These are phyloP conservation scores for Hylomyscus alleni DNA, from an alignment of 2,797 vertebrate genomes.

Conservation along the genomic window DNA sequence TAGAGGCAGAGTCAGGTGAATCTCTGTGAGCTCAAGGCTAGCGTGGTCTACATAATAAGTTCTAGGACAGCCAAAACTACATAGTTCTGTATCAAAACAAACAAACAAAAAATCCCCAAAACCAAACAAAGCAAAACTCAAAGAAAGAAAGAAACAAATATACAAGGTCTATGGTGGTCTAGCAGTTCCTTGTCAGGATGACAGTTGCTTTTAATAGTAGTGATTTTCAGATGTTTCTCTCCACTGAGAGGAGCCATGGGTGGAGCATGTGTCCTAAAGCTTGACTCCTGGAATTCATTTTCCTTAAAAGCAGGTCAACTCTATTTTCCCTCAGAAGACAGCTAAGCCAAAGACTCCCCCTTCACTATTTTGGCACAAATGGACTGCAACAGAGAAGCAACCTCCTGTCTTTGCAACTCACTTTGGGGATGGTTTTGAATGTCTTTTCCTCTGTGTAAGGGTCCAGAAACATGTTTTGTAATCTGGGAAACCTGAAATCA, in stretches of 20 bases:
- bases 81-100: background rate
- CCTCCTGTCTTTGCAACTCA: constrained; percentile 71
- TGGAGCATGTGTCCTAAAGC: constrained; percentile 38
- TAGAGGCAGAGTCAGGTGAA: background rate
- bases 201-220: constrained; percentile 45
- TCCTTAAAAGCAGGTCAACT: constrained; percentile 74
- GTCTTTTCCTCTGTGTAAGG: constrained; percentile 21
- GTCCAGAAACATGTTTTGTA: constrained; percentile 53
- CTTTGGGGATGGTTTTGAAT: constrained; percentile 71
- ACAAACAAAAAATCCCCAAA: background rate
- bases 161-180: background rate
- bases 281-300: constrained; percentile 74
- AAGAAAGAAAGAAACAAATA: background rate
- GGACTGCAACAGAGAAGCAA: constrained; percentile 70
- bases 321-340: constrained; percentile 64
- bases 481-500: constrained; percentile 38
- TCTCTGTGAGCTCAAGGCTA: background rate
- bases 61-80: background rate
- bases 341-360: constrained; percentile 61
- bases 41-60: background rate
- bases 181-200: constrained; percentile 23
- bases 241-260: constrained; percentile 41
- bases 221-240: constrained; percentile 43
- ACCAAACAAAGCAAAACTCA: background rate
- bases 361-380: constrained; percentile 66